A percentile compares a stretch with the other conserved stretches of the same genome.
Conservation (phyloP, 1,140 invertebrate species). For the Aradophagus sp. region DNA sequence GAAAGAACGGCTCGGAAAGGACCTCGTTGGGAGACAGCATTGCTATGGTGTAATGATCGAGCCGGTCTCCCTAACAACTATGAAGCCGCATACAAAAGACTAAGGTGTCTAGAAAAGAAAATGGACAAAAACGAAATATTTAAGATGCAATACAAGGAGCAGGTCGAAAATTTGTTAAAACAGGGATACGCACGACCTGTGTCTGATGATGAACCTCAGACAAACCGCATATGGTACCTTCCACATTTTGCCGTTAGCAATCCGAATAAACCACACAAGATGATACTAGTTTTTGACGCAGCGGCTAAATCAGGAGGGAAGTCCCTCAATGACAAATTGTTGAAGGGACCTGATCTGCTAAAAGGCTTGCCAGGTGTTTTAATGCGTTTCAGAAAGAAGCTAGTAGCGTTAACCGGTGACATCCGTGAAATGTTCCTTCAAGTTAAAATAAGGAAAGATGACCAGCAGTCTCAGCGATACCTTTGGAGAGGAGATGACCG, state of each 20-base stretch:
- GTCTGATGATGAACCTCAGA: background rate
- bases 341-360: slow-evolving; percentile 4
- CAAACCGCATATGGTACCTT: too few species aligned
- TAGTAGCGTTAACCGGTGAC: background rate
- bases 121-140: background rate
- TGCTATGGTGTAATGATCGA: background rate
- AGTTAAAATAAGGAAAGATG: background rate
- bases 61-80: background rate
- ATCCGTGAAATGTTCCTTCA: background rate
- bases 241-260: slow-evolving; percentile 1
- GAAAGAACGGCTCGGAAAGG: too few species aligned
- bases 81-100: background rate
- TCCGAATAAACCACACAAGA: slow-evolving; percentile 1
- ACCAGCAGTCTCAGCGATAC: background rate
- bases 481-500: background rate
- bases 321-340: slow-evolving; percentile 44
- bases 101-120: background rate
- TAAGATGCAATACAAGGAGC: background rate
- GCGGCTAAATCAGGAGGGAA: slow-evolving; percentile 32
- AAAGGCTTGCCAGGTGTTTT: slow-evolving; percentile 1
- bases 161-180: background rate
- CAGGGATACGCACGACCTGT: background rate
- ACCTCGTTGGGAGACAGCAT: background rate
- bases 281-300: slow-evolving; percentile 5
- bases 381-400: slow-evolving; percentile 1